Conservation (phyloP, 1,140 invertebrate genomes). For the Ditylenchus dipsaci region DNA sequence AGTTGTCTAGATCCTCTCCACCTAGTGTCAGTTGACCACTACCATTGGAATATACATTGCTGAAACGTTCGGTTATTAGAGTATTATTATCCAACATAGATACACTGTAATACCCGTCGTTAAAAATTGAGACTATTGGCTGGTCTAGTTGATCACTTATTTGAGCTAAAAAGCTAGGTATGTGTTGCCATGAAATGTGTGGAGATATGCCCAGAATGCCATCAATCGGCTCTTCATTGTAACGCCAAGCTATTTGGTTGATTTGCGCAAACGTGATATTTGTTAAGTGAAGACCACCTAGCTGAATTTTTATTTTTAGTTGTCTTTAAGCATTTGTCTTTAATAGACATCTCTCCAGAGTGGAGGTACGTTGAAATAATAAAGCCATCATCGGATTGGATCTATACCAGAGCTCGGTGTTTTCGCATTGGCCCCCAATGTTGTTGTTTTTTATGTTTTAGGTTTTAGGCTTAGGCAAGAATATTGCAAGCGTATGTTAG, state of each 20-base stretch:
- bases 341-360: no score
- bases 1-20: not conserved
- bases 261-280: not conserved
- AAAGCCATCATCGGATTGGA: no score
- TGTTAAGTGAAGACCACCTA: not conserved
- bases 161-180: not conserved
- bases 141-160: not conserved
- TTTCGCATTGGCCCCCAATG: no score
- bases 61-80: not conserved
- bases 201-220: not conserved
- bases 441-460: no score
- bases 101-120: not conserved
- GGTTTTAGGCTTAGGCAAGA: no score
- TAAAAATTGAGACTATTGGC: not conserved
- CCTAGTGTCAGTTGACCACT: constrained; percentile 1
- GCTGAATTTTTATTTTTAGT: not conserved
- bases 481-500: no score
- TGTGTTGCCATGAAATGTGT: not conserved
- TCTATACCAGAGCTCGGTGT: no score
- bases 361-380: no score
- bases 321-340: no score
- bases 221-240: not conserved
- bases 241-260: not conserved
- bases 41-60: not conserved
- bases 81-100: no score